These are phyloP conservation scores for Butastur rufipennis DNA, from an alignment of 2,113 vertebrate species.

Conservation along the genomic window DNA sequence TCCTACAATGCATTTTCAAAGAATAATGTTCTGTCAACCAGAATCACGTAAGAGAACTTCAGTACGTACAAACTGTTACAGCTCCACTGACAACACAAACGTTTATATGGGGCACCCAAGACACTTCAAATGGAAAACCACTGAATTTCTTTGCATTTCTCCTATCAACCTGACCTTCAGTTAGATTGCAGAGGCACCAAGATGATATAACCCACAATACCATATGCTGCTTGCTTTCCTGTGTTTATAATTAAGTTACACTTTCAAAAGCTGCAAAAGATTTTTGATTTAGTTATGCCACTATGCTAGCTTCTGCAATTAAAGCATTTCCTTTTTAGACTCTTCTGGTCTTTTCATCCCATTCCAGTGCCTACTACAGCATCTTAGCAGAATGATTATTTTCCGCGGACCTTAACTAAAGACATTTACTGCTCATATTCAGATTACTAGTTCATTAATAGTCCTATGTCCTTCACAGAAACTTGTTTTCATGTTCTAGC, in stretches of 20 bases:
- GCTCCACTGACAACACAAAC: neutral
- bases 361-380: neutral
- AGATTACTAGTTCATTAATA: neutral
- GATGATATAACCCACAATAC: neutral
- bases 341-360: neutral
- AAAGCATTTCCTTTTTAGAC: neutral
- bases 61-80: neutral
- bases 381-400: neutral
- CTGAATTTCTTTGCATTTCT: neutral
- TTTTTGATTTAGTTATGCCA: neutral
- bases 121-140: neutral
- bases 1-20: neutral
- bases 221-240: neutral
- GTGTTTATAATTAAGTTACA: neutral
- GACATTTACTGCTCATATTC: neutral
- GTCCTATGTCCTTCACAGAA: conserved; percentile 16
- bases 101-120: neutral
- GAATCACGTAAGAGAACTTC: neutral
- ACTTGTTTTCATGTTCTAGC: conserved; percentile 15
- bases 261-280: neutral
- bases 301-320: neutral
- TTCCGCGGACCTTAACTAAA: neutral
- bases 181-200: neutral
- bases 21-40: neutral
- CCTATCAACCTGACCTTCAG: neutral